phyloP scores from a whole-genome alignment of 2,113 vertebrate genomes.

The Lampris incognitus region DNA sequence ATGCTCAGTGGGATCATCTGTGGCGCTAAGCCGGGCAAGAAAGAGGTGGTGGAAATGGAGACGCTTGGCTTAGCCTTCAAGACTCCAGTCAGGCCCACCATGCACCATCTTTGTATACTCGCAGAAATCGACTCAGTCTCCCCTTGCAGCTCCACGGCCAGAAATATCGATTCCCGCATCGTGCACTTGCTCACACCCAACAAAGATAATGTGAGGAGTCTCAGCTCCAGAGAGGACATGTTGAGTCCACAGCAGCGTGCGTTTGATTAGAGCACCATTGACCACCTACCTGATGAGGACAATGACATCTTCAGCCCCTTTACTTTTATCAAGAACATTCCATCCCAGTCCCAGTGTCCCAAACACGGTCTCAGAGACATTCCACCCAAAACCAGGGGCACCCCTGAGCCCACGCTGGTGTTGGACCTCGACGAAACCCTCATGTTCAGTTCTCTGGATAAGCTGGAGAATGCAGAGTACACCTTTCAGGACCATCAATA shows the following conservation, averaged over 20 bases:
- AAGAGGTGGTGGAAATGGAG: too few species aligned
- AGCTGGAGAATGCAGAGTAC: constrained; percentile 79
- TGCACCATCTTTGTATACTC: constrained; percentile 45
- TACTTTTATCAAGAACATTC: constrained; percentile 77
- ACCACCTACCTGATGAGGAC: constrained; percentile 70
- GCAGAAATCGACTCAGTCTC: constrained; percentile 53
- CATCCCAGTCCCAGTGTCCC: constrained; percentile 47
- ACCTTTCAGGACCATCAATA: constrained; percentile 83
- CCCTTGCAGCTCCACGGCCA: constrained; percentile 62
- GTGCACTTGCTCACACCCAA: constrained; percentile 81
- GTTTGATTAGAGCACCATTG: constrained; percentile 75
- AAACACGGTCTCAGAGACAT: constrained; percentile 64
- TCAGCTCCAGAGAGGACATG: constrained; percentile 25
- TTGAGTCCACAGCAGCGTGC: constrained; percentile 80
- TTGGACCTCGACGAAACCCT: constrained; percentile 87
- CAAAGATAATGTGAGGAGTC: constrained; percentile 74
- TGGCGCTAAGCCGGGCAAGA: too few species aligned
- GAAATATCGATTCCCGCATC: constrained; percentile 79
- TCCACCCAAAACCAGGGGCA: constrained; percentile 80
- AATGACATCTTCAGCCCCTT: constrained; percentile 77
- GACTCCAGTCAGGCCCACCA: constrained; percentile 67
- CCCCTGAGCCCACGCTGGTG: constrained; percentile 77
- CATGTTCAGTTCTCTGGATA: constrained; percentile 82
- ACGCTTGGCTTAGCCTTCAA: constrained; percentile 73
- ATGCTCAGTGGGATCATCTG: not conserved